Base-by-base conservation (phyloP, 2,113 vertebrate genomes). In the Seriola rivoliana region DNA sequence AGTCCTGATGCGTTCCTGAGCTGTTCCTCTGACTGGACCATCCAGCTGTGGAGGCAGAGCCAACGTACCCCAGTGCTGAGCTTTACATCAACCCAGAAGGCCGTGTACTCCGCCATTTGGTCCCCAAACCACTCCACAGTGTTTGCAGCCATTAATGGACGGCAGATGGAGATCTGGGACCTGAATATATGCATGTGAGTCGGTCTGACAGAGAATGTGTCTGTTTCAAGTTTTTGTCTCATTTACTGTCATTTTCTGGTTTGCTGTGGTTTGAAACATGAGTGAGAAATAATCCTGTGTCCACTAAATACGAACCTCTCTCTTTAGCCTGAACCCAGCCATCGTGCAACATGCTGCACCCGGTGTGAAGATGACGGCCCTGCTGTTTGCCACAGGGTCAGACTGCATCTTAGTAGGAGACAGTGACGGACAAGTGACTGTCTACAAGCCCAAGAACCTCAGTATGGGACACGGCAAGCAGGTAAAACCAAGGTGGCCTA, bases 21-120 rank as follows among this genome's bases (percentile, higher is more conserved):
- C 92, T 97, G 97, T 90, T 99, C 98, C n/a, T 94, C 96, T 29
- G 97, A 99, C 80, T 97, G 97, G 96, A 96, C 94, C 50, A 83
- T 97, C 77, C 95, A 96, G 10, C 59, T 99, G 36, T 99, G 98
- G 98, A 95, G 86, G 60, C 94, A 94, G 81, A 93, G 94, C 4
- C 88, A 57, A 0, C 10, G 69, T 1, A 82, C 0, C 0, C 97
- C 97, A 0, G 21, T 95, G 36, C 4, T 97, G 40, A 93, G 85
- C 17, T 96, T 98, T 87, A 94, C 76, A 23, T 95, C 96, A 14
- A 78, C 85, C 25, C 69, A 94, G 23, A 87, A 84, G 8, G 89
- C 93, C 1, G 95, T 98, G 65, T 85, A 94, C 0, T 93, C 96
- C 40, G 46, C 96, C 71, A 81, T 60, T 80, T 99, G 98, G 98